Conservation (phyloP, 2,888 invertebrate genomes). For the Scrobipalpa atriplicella region DNA sequence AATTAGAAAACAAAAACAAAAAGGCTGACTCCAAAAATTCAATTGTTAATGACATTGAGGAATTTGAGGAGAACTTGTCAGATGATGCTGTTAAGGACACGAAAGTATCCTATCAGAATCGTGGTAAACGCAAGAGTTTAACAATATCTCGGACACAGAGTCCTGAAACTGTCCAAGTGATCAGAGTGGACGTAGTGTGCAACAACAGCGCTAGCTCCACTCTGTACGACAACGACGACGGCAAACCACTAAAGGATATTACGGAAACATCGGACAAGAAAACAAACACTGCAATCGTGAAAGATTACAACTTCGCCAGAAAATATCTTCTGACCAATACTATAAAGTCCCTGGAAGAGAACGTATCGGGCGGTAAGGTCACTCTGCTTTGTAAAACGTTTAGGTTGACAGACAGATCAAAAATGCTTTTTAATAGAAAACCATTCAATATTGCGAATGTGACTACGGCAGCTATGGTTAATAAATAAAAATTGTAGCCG, state of each 20-base stretch:
- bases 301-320: slow-evolving; percentile 55
- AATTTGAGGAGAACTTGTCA: background rate
- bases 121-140: slow-evolving; percentile 69
- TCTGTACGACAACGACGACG: slow-evolving; percentile 43
- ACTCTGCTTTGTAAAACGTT: slow-evolving; percentile 76
- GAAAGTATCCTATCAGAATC: slow-evolving; percentile 61
- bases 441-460: slow-evolving; percentile 21
- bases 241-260: slow-evolving; percentile 34
- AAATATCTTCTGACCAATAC: slow-evolving; percentile 72
- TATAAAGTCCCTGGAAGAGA: slow-evolving; percentile 68
- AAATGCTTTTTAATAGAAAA: slow-evolving; percentile 32
- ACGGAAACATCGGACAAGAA: slow-evolving; percentile 38
- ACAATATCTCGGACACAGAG: slow-evolving; percentile 73
- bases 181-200: slow-evolving; percentile 76
- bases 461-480: slow-evolving; percentile 3
- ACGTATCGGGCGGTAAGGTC: slow-evolving; percentile 67
- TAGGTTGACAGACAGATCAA: slow-evolving; percentile 61
- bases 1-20: slow-evolving; percentile 40
- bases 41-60: background rate
- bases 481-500: background rate
- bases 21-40: slow-evolving; percentile 12
- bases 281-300: slow-evolving; percentile 45
- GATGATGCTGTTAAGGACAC: slow-evolving; percentile 49
- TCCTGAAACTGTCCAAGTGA: slow-evolving; percentile 76
- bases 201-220: slow-evolving; percentile 54